Evolutionary conservation across 2,888 invertebrate genomes (phyloP), one percentile per base, ranked within the genome.

Genomic region (Chrysina gloriosa): DNA sequence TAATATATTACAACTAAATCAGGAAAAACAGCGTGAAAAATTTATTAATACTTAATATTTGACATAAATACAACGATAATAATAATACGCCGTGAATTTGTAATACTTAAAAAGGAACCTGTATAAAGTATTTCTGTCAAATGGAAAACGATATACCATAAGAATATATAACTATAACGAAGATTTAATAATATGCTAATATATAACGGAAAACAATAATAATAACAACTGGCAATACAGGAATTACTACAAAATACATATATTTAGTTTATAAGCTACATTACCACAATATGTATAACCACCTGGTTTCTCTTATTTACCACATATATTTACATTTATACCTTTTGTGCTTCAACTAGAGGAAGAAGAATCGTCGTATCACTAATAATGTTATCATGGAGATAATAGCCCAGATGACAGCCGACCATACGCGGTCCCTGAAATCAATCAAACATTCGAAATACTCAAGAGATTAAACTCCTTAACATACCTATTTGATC

Each of bases 361-460:
- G 76, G 71, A 85, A 82, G 78, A 86, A 85, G 68, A 85, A 71
- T 79, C 86, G 80, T 78, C 86, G 80, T 42, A 86, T 77, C 67
- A 86, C 77, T 36, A 86, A 79, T 27, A 85, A 73, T 67, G 81
- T 80, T 72, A 86, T 86, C 42, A 84, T 81, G 1, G 81, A 80
- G 56, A 85, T 72, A 68, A 87, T 78, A 6, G 82, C 78, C 77
- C 84, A 84, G 65, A 86, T 84, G 6, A 84, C 78, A 42, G 83
- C 81, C 72, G 81, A 85, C 85, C 86, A 86, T 71, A 85, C 79
- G 71, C 83, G 79, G 72, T 86, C 85, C 69, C 85, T 86, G 64
- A 79, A 56, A 36, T 29, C 27, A 25, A 54, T 34, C 4, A 27
- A 7, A 27, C 31, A 68, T 4, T 36, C 23, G 34, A 21, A 19